Evolutionary conservation across 2,888 invertebrate species (phyloP).

Genomic region (Agrotis clavis): DNA sequence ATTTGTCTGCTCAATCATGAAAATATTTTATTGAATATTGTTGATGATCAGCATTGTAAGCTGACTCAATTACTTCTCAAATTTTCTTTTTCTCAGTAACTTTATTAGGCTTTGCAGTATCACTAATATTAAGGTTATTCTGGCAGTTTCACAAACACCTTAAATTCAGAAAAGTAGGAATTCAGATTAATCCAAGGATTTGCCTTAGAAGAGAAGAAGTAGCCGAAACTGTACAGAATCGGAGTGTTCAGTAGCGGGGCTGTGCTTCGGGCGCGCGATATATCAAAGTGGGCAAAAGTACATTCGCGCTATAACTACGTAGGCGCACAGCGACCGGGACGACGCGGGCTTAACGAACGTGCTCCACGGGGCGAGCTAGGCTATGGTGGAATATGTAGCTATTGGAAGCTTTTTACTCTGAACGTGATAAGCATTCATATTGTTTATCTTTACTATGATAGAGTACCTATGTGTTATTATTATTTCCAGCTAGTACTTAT

Average conservation of each 20-base stretch:
- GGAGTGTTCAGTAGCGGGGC: slow-evolving; percentile 76
- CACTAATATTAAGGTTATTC: too few species aligned
- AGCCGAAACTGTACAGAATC: slow-evolving; percentile 39
- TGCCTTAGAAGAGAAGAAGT: slow-evolving; percentile 6
- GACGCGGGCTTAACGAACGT: slow-evolving; percentile 77
- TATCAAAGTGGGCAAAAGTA: slow-evolving; percentile 91
- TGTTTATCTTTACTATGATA: too few species aligned
- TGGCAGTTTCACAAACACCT: too few species aligned
- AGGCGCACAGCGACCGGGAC: slow-evolving; percentile 88
- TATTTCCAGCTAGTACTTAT: too few species aligned
- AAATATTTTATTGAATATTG: too few species aligned
- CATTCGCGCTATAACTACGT: slow-evolving; percentile 90
- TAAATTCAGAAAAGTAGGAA: too few species aligned
- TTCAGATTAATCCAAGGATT: too few species aligned
- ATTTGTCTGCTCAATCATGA: too few species aligned
- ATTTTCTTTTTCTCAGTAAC: background rate
- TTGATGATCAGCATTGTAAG: too few species aligned
- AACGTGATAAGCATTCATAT: too few species aligned
- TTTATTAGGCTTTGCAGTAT: too few species aligned
- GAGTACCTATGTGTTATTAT: too few species aligned
- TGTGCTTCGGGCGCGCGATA: slow-evolving; percentile 80
- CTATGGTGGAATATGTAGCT: slow-evolving; percentile 53
- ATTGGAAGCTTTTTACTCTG: background rate
- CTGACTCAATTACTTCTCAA: background rate
- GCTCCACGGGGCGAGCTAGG: slow-evolving; percentile 47